Evolutionary conservation across 2,113 vertebrate species (phyloP).

Genomic region (Notarius lentiginosus): DNA sequence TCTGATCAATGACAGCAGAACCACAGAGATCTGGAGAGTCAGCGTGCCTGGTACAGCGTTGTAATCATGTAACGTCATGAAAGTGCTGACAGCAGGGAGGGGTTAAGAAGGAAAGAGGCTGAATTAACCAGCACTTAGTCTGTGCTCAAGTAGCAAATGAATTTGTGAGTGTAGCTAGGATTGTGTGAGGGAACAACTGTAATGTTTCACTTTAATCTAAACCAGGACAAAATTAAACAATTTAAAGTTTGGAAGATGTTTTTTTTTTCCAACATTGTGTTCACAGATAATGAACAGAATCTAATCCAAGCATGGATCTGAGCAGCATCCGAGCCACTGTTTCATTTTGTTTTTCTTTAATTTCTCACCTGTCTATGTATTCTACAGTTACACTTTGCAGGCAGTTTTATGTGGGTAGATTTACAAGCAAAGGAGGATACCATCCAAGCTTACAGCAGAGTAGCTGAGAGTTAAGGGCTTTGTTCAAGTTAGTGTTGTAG

Average conservation of each 20-base stretch:
- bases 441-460: background rate
- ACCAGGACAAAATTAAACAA: background rate
- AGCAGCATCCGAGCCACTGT: background rate
- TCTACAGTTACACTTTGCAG: background rate
- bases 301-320: background rate
- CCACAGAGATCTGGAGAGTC: slow-evolving; percentile 9
- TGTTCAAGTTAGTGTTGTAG: background rate
- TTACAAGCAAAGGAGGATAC: background rate
- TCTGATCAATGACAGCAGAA: slow-evolving; percentile 19
- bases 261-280: background rate
- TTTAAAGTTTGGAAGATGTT: background rate
- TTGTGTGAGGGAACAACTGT: background rate
- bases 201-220: background rate
- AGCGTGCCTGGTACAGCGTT: slow-evolving; percentile 72
- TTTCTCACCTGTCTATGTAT: background rate
- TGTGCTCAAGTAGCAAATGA: background rate
- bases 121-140: background rate
- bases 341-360: background rate
- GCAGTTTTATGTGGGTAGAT: background rate
- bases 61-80: slow-evolving; percentile 68
- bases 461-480: background rate
- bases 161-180: background rate
- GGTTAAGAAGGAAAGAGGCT: background rate
- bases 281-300: too few species aligned
- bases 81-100: slow-evolving; percentile 61